Evolutionary conservation across 1,140 invertebrate genomes (phyloP), one percentile per base, ranked within the genome.

Genomic region (Hetaerina americana): DNA sequence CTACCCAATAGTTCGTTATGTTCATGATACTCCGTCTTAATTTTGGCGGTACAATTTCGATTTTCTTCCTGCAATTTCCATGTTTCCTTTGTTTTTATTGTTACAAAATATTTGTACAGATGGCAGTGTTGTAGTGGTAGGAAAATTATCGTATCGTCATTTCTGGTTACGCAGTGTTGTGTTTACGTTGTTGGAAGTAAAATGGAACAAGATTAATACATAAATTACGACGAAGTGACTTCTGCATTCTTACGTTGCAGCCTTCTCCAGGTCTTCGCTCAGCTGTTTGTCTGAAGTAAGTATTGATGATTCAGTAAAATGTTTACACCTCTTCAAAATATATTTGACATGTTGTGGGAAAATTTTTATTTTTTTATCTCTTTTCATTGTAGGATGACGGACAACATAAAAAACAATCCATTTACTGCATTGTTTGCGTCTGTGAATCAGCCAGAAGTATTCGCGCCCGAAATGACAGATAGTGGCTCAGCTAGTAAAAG

Each of bases 341-440:
- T 57, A 57, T 5, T 1, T 3, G 40, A 12, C 40, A 57, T 57
- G 15, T 57, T 57, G 15, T n/a, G 1, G 40, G 15, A n/a, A 57
- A 5, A 18, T n/a, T 18, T 57, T n/a, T 18, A 3, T 5, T 57
- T 57, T 18, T 5, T 18, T 3, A 57, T n/a, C 15, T 18, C 15
- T 18, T 5, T 57, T 5, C 10, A 2, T 57, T 57, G 15, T 72
- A 75, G 74, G 74, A 83, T 83, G 81, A 77, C 77, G 24, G 78
- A 80, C 66, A 79, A 80, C 73, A 71, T 80, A 25, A 78, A 77
- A 12, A 77, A 78, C 49, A 85, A 84, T 76, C 82, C 83, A 8
- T 84, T 85, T 76, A 78, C 79, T 73, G 82, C 80, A 24, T 77
- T 84, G 28, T 84, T 84, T 75, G 75, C 80, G 10, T 76, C 77